Conservation (phyloP, 2,797 vertebrate species). For the Neosilurus hyrtlii region DNA sequence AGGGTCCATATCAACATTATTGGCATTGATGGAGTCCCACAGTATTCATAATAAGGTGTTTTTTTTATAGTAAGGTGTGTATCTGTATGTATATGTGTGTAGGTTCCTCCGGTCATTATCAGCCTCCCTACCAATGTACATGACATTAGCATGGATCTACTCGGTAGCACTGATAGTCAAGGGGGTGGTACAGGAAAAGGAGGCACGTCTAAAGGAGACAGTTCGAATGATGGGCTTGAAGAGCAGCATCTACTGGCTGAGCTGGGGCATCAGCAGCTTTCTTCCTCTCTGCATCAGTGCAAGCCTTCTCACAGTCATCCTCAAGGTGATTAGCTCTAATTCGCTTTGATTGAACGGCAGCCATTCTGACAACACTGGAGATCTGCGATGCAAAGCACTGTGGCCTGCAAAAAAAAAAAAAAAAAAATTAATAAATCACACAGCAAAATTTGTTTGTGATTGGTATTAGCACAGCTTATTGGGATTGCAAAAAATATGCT, state of each 20-base stretch:
- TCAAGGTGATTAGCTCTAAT: conserved; percentile 85
- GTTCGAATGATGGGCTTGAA: conserved; percentile 93
- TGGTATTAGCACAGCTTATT: not conserved
- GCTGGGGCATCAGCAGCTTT: conserved; percentile 88
- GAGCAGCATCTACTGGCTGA: conserved; percentile 86
- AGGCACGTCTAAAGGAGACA: conserved; percentile 91
- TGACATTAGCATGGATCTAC: conserved; percentile 97
- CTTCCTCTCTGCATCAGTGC: conserved; percentile 81
- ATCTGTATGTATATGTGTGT: conserved; percentile 28
- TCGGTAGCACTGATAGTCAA: conserved; percentile 94
- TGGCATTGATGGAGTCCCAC: not conserved
- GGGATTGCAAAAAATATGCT: conserved; percentile 3
- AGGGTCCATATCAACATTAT: not conserved
- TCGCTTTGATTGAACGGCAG: conserved; percentile 59
- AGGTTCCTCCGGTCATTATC: conserved; percentile 89
- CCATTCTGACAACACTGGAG: conserved; percentile 51
- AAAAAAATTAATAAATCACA: not conserved
- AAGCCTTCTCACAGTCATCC: conserved; percentile 78
- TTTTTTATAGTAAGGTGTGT: not conserved
- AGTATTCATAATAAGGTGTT: not conserved
- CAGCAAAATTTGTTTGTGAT: not conserved
- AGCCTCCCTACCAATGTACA: conserved; percentile 87
- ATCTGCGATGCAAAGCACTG: not conserved
- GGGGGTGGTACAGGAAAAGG: conserved; percentile 91
- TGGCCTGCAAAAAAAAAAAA: not conserved